Base-by-base conservation (phyloP, 2,797 vertebrate genomes). In the Hemitrygon akajei region DNA sequence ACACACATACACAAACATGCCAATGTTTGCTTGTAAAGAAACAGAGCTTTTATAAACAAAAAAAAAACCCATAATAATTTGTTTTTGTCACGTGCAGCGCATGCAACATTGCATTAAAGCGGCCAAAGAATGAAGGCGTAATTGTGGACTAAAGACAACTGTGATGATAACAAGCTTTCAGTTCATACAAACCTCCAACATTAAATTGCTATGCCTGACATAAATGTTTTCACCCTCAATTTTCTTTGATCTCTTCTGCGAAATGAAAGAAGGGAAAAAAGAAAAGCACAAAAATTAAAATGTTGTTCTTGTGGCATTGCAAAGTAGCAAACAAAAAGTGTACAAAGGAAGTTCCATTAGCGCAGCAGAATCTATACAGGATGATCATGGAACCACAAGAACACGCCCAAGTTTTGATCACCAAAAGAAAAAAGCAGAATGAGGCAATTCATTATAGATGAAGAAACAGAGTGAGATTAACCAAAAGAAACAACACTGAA, bases 131-230 rank as follows among this genome's bases (percentile, higher is more conserved):
- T 73, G 25, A 81, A 56, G 94, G 96, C 95, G 96, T 95, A 95
- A 96, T 94, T 96, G 95, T 95, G 97, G 95, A 96, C 96, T 96
- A 96, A 95, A 27, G 84, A 87, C 86, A 96, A 97, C 95, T 96
- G 2, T 94, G 96, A 96, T 96, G 81, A 94, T 95, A 75, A 92
- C 69, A 96, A 96, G 96, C 96, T 96, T 97, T 96, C 95, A 97
- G 94, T 96, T 96, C 95, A 98, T 98, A 99, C 99, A 97, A 99
- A 99, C 99, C 99, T 99, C 99, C 98, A 99, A 98, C 99, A 99
- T 99, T 98, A 99, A 98, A 98, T 99, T 99, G 98, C 99, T 99
- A 98, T 99, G 99, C 96, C 98, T 99, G 98, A 99, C 99, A 98
- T 99, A 99, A 98, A 99, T 98, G 96, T 98, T 99, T 99, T 99